Conservation (phyloP, 2,113 vertebrate genomes). For the Origma solitaria region DNA sequence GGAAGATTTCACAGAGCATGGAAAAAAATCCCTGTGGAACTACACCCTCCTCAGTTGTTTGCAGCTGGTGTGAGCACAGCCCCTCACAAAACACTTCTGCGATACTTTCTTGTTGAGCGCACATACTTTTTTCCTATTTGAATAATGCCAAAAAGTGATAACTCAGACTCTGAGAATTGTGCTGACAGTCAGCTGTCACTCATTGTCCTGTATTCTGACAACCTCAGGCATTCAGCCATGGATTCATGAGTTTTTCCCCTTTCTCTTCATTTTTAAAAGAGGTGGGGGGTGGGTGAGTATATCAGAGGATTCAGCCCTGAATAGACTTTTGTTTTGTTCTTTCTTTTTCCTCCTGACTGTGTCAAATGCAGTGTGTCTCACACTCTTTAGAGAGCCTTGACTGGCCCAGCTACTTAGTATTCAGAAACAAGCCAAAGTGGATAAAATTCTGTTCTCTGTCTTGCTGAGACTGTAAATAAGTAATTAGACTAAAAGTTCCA, state of each 20-base stretch:
- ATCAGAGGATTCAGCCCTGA: conserved; percentile 83
- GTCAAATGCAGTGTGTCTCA: conserved; percentile 88
- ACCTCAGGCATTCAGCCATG: conserved; percentile 75
- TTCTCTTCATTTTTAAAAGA: conserved; percentile 76
- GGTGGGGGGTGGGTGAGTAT: conserved; percentile 78
- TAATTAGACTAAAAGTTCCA: conserved; percentile 73
- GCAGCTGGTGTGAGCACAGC: neutral
- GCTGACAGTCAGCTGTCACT: conserved; percentile 85
- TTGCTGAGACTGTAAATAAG: conserved; percentile 82
- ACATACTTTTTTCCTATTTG: conserved; percentile 30
- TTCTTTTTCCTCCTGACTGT: conserved; percentile 91
- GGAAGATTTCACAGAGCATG: conserved; percentile 41
- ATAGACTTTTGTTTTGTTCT: conserved; percentile 95
- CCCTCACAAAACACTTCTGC: conserved; percentile 15
- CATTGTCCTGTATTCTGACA: conserved; percentile 78
- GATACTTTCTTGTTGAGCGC: conserved; percentile 47
- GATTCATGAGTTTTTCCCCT: conserved; percentile 71
- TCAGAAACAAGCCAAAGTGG: conserved; percentile 80
- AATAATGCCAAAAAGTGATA: conserved; percentile 72
- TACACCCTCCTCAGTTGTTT: neutral
- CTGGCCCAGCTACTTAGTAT: conserved; percentile 87
- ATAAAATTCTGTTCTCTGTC: conserved; percentile 72
- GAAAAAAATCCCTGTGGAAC: conserved; percentile 11
- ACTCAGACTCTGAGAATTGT: conserved; percentile 68
- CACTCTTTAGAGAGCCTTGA: conserved; percentile 75